Base-by-base conservation (phyloP, 2,888 invertebrate species). In the Tipula confusa region DNA sequence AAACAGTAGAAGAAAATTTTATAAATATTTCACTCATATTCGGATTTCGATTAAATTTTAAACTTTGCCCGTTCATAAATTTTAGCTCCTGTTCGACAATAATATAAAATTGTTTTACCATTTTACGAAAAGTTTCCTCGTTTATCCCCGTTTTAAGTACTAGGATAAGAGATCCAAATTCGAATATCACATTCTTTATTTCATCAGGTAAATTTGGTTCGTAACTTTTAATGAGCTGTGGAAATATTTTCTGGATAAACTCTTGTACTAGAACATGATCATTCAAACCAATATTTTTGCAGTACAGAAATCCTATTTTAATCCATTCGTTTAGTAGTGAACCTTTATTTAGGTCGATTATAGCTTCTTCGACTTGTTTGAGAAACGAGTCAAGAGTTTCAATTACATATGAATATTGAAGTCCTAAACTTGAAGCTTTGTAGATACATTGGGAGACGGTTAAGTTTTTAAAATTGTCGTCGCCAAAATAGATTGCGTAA, bases 31-130 rank as follows among this genome's bases (percentile, higher is more conserved):
- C 80, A 80, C 15, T 80, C 5, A 80, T 29, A 15, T 80, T 29
- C 29, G 80, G 80, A 80, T 80, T 80, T 29, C 80, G 80, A 80
- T 29, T 29, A 15, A 80, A 80, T 80, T 80, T 80, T 15, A 31
- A 29, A 29, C n/a, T 80, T 29, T 29, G 31, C 9, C 80, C 80
- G 31, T 80, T 80, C 15, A 80, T n/a, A 29, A 29, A 80, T 80
- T 80, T 80, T 29, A 80, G 6, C 13, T 80, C 80, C 15, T 80
- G 80, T n/a, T 31, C 29, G 29, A 31, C 29, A 29, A 80, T 15
- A 9, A 15, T 6, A 15, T 29, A 80, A 80, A 29, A 80, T 29
- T 80, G 80, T 24, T 80, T 80, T 1, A 80, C 7, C 29, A 80
- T 29, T 80, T 80, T 80, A 29, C 29, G 29, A 29, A n/a, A 80